A percentile compares a stretch with the other conserved stretches of the same genome.
Evolutionary conservation across 1,140 invertebrate species (phyloP).

Genomic region (Papilio dardanus): DNA sequence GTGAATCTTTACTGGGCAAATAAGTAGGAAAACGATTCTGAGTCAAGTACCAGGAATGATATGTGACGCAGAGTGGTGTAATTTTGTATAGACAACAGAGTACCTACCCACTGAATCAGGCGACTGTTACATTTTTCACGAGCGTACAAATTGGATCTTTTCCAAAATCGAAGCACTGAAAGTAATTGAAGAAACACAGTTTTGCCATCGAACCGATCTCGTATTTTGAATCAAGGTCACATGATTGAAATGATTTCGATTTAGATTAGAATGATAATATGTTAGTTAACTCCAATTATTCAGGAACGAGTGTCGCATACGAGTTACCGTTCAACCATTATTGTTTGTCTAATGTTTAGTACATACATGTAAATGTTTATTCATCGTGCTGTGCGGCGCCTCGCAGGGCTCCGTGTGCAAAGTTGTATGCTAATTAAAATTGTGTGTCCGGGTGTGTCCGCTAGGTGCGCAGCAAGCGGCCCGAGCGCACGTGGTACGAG

Average conservation of each 20-base stretch:
- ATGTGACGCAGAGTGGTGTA: background rate
- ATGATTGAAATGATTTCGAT: background rate
- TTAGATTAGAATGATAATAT: background rate
- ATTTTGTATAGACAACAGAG: conserved; percentile 1
- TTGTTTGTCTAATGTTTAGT: background rate
- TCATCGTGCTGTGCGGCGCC: background rate
- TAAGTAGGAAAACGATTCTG: background rate
- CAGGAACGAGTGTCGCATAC: background rate
- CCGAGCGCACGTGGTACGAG: conserved; percentile 74
- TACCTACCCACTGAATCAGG: background rate
- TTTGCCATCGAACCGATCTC: background rate
- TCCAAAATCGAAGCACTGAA: background rate
- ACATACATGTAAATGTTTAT: background rate
- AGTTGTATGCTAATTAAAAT: conserved; percentile 22
- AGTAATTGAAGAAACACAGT: background rate
- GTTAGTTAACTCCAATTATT: background rate
- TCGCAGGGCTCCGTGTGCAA: background rate
- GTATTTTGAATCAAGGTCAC: background rate
- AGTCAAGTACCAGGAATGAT: background rate
- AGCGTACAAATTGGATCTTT: background rate
- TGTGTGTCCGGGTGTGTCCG: conserved; percentile 32
- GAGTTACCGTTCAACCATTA: background rate
- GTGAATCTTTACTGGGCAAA: background rate
- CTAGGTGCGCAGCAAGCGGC: conserved; percentile 65
- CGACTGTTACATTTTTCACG: background rate